A percentile compares a stretch with the other conserved stretches of the same genome.
phyloP scores from a whole-genome alignment of 2,113 vertebrate genomes.

The Atrichornis clamosus region DNA sequence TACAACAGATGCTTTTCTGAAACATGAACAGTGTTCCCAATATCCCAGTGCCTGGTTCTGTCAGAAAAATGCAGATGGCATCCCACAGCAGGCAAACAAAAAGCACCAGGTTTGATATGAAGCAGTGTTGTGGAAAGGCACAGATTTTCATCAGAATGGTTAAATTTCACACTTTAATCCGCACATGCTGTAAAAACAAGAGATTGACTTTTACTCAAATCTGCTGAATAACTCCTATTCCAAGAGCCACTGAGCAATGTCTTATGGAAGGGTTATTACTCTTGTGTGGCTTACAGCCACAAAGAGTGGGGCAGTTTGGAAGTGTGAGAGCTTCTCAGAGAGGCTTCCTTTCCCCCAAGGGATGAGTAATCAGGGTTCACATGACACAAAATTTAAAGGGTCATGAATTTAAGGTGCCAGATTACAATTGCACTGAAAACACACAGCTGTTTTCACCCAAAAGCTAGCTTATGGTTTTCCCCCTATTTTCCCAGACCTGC shows the following conservation, averaged over 20 bases:
- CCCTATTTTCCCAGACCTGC: not conserved
- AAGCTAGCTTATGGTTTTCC: not conserved
- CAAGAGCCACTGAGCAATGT: constrained; percentile 10
- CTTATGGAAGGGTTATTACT: not conserved
- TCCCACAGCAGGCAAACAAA: not conserved
- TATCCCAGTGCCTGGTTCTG: not conserved
- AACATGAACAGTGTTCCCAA: not conserved
- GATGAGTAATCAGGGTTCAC: constrained; percentile 12
- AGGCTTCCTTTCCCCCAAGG: not conserved
- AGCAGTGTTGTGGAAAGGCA: not conserved
- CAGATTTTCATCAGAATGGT: constrained; percentile 6
- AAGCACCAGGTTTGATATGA: not conserved
- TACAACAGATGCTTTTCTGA: not conserved
- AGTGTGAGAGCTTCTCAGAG: not conserved
- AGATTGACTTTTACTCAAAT: not conserved
- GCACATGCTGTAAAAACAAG: not conserved
- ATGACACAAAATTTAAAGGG: constrained; percentile 19
- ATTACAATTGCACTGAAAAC: not conserved
- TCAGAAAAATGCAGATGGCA: constrained; percentile 24
- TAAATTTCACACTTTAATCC: constrained; percentile 26
- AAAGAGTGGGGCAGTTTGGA: not conserved
- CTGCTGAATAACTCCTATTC: constrained; percentile 16
- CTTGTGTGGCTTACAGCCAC: not conserved
- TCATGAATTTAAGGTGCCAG: constrained; percentile 33
- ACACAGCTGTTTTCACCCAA: not conserved